Base-by-base conservation (phyloP, 2,113 vertebrate species). In the Labrus mixtus region DNA sequence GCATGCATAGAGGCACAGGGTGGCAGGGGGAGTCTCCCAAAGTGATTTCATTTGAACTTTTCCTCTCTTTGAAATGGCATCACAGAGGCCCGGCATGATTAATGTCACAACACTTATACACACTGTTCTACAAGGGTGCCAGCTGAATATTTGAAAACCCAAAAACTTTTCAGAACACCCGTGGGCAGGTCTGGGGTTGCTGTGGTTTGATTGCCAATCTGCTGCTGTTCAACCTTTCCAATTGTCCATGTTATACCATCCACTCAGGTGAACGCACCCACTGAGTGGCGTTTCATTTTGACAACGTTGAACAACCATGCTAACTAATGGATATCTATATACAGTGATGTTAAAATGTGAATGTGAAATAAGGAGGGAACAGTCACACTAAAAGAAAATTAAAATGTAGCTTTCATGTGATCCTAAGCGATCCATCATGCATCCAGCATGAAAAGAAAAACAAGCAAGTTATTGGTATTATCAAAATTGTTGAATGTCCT, bases 51-150 rank as follows among this genome's bases (percentile, higher is more conserved):
- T 87, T 71, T 90, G 87, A 92, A 90, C 86, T 84, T 90, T 83
- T 83, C 74, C 75, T 81, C 73, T 63, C 75, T 91, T 87, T 92
- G 87, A 93, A 92, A 91, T 84, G 90, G 79, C 86, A 90, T 85
- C 81, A 87, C 78, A 87, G 88, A 79, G 83, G 50, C 64, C n/a
- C 72, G 82, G 89, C 78, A 68, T 87, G 88, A 89, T 89, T 87
- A 87, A 89, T 90, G 86, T 84, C 67, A 59, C 81, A 70, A 59
- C 77, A 75, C 72, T 74, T 68, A 76, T 57, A 73, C 50, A 71
- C 55, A 76, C 65, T 83, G 66, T 72, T 86, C 61, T 75, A 75
- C 73, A 54, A 57, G 57, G 58, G 57, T 59, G 85, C 46, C 51
- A 59, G 66, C 68, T 76, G 61, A 84, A 80, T 87, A 48, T 83